Evolutionary conservation across 35 echinoderm and acorn worm genomes (phyloP).

Genomic region (Ptychodera flava): DNA sequence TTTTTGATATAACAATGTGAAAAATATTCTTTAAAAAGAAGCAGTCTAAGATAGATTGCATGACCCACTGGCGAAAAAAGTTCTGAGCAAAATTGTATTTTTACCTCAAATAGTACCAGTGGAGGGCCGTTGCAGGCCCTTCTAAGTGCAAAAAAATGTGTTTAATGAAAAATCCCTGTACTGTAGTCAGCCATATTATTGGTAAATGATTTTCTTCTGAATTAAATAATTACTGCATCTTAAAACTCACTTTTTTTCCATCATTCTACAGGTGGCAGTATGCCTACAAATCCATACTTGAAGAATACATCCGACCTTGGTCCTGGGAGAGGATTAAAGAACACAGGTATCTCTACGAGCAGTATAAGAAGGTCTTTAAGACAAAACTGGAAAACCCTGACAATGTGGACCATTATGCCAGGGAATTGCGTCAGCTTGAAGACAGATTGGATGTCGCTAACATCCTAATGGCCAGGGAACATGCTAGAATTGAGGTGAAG

Average conservation of each 20-base stretch:
- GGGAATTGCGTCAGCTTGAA: constrained; percentile 55
- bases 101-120: too few species aligned
- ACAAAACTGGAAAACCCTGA: constrained; percentile 50
- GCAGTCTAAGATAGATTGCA: too few species aligned
- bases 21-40: too few species aligned
- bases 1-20: too few species aligned
- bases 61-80: too few species aligned
- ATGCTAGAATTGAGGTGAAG: constrained; percentile 73
- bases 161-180: too few species aligned
- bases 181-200: too few species aligned
- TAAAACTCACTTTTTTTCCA: background rate
- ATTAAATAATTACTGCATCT: background rate
- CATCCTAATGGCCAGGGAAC: constrained; percentile 84
- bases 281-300: constrained; percentile 63
- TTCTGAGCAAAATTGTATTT: too few species aligned
- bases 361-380: constrained; percentile 70
- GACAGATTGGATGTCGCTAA: constrained; percentile 78
- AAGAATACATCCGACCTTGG: constrained; percentile 90
- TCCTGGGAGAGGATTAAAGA: constrained; percentile 44
- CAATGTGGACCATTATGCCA: constrained; percentile 21
- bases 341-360: constrained; percentile 55
- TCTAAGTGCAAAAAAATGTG: too few species aligned
- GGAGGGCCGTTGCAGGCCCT: too few species aligned
- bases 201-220: too few species aligned
- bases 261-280: constrained; percentile 81